A percentile compares a stretch with the other conserved stretches of the same genome.
Conservation (phyloP, 2,888 invertebrate species). For the Mantis religiosa region DNA sequence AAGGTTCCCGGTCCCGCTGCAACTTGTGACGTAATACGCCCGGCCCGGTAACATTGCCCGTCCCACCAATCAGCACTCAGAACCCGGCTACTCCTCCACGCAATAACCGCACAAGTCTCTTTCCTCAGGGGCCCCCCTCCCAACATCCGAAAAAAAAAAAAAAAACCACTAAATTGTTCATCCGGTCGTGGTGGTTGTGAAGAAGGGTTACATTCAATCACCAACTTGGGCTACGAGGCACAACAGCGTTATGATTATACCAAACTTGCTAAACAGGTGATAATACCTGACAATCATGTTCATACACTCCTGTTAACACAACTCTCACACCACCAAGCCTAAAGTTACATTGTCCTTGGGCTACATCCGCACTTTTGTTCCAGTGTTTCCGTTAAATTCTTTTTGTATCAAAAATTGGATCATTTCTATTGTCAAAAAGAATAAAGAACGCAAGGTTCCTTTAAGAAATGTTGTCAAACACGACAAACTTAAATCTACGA, state of each 20-base stretch:
- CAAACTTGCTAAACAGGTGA: not conserved
- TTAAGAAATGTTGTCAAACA: too few relatives aligned
- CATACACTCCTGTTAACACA: not conserved
- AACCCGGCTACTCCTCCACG: not conserved
- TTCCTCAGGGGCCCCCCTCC: not conserved
- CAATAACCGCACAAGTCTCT: slow-evolving; percentile 17
- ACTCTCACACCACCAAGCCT: not conserved
- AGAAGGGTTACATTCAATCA: not conserved
- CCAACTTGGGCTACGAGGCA: not conserved
- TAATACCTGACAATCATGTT: not conserved
- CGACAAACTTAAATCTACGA: too few relatives aligned
- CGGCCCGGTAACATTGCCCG: slow-evolving; percentile 1
- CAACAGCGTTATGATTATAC: not conserved
- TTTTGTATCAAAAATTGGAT: too few relatives aligned
- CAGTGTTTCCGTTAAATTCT: not conserved
- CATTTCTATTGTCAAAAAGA: too few relatives aligned
- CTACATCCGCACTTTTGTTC: not conserved
- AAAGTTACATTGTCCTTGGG: not conserved
- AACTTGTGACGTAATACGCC: slow-evolving; percentile 14
- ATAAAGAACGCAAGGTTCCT: too few relatives aligned
- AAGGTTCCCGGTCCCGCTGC: not conserved
- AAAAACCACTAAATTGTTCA: not conserved
- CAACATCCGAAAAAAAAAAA: too few relatives aligned
- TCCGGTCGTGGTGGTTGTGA: not conserved
- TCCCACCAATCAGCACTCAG: slow-evolving; percentile 14